A percentile compares a stretch with the other conserved stretches of the same genome.
Conservation (phyloP, 1,140 invertebrate species). For the Aradophagus sp. region DNA sequence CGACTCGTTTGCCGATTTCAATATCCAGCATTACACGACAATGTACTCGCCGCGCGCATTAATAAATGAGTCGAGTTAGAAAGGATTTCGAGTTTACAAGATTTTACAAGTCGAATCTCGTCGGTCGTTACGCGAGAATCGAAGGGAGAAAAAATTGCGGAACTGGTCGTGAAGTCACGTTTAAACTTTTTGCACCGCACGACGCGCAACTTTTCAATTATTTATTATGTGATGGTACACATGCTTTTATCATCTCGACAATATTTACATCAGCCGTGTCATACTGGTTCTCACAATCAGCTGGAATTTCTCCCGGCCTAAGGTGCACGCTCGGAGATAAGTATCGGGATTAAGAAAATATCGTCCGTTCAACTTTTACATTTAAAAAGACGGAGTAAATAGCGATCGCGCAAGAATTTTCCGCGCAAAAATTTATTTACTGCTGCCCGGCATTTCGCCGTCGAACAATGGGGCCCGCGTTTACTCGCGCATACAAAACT, state of each 20-base stretch:
- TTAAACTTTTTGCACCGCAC: constrained; percentile 34
- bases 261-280: constrained; percentile 55
- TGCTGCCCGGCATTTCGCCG: constrained; percentile 3
- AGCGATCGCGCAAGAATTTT: constrained; percentile 31
- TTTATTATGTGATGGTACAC: constrained; percentile 51
- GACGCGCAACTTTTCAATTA: constrained; percentile 49
- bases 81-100: constrained; percentile 34
- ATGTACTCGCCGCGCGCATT: constrained; percentile 10
- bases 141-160: constrained; percentile 38
- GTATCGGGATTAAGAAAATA: constrained; percentile 54
- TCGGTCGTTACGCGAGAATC: constrained; percentile 43
- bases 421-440: constrained; percentile 42
- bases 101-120: constrained; percentile 36
- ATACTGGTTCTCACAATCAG: constrained; percentile 53
- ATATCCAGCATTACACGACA: constrained; percentile 26
- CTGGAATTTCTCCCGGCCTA: constrained; percentile 53
- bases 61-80: constrained; percentile 35
- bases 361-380: constrained; percentile 56
- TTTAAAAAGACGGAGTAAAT: constrained; percentile 42
- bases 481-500: constrained; percentile 14
- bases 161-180: constrained; percentile 32
- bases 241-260: constrained; percentile 53
- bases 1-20: constrained; percentile 26
- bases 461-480: constrained; percentile 17
- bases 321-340: constrained; percentile 55